Evolutionary conservation across 1,140 invertebrate species (phyloP).

Genomic region (Drosophila pectinifera): DNA sequence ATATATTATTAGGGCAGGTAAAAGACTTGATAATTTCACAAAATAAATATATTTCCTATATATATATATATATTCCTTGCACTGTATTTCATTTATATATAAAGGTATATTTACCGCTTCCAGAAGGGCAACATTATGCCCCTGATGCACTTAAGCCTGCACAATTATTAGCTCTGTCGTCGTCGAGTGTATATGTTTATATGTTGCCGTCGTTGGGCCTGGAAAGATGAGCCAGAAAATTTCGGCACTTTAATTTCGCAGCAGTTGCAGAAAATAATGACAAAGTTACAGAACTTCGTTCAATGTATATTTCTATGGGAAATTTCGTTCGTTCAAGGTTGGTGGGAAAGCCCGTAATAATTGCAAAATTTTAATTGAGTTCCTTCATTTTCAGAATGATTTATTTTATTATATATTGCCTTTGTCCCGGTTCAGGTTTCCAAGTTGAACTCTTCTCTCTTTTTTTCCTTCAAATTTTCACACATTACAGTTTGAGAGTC

Average conservation of each 20-base stretch:
- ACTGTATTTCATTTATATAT: background rate
- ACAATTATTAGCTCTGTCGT: slow-evolving; percentile 65
- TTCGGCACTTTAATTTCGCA: slow-evolving; percentile 59
- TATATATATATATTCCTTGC: too few relatives aligned
- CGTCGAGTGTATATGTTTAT: slow-evolving; percentile 59
- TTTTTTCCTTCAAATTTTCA: slow-evolving; percentile 5
- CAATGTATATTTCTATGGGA: background rate
- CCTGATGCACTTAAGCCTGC: slow-evolving; percentile 63
- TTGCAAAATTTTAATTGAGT: background rate
- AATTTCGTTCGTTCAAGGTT: slow-evolving; percentile 1
- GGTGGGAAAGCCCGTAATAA: slow-evolving; percentile 16
- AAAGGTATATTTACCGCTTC: slow-evolving; percentile 75
- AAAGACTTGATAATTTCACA: background rate
- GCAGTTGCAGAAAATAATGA: slow-evolving; percentile 10
- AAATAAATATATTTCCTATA: background rate
- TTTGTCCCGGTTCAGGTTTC: background rate
- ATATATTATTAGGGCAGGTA: too few relatives aligned
- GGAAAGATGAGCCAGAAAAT: slow-evolving; percentile 66
- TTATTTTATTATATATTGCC: background rate
- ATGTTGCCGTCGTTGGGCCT: slow-evolving; percentile 75
- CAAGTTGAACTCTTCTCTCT: slow-evolving; percentile 15
- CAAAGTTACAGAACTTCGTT: background rate
- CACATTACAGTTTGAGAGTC: slow-evolving; percentile 57
- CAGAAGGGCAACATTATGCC: slow-evolving; percentile 84
- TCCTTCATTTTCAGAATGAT: background rate